Evolutionary conservation across 2,113 vertebrate genomes (phyloP).

Genomic region (Herpailurus yagouaroundi): DNA sequence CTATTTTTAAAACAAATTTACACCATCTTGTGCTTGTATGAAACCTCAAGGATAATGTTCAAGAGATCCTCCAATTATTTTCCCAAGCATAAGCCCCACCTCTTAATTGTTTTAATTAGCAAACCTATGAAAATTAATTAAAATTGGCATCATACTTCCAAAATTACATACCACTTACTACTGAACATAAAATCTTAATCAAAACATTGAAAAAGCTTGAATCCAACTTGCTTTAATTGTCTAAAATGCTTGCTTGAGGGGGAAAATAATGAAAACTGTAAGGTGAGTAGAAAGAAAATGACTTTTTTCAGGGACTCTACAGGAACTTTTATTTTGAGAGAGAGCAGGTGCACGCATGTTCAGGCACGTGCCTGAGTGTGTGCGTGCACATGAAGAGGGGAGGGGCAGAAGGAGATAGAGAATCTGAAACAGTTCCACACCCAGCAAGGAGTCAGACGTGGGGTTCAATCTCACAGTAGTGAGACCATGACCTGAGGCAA

Average conservation of each 20-base stretch:
- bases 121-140: slow-evolving; percentile 74
- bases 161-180: slow-evolving; percentile 66
- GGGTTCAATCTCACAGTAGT: too few relatives aligned
- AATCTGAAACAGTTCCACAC: too few relatives aligned
- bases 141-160: slow-evolving; percentile 62
- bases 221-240: slow-evolving; percentile 51
- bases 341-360: too few relatives aligned
- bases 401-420: too few relatives aligned
- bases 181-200: slow-evolving; percentile 68
- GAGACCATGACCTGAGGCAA: too few relatives aligned
- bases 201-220: slow-evolving; percentile 60
- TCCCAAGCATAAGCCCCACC: slow-evolving; percentile 27
- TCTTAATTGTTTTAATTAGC: slow-evolving; percentile 73
- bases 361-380: too few relatives aligned
- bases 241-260: background rate
- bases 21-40: background rate
- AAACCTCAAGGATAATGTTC: slow-evolving; percentile 28
- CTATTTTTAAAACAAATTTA: slow-evolving; percentile 68
- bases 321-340: background rate
- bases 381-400: too few relatives aligned
- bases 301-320: background rate
- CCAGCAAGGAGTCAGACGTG: too few relatives aligned
- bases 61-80: slow-evolving; percentile 50
- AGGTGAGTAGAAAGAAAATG: background rate
- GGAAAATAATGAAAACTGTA: slow-evolving; percentile 3